A percentile compares a stretch with the other conserved stretches of the same genome.
Conservation (phyloP, 2,113 vertebrate species). For the Passerina amoena region DNA sequence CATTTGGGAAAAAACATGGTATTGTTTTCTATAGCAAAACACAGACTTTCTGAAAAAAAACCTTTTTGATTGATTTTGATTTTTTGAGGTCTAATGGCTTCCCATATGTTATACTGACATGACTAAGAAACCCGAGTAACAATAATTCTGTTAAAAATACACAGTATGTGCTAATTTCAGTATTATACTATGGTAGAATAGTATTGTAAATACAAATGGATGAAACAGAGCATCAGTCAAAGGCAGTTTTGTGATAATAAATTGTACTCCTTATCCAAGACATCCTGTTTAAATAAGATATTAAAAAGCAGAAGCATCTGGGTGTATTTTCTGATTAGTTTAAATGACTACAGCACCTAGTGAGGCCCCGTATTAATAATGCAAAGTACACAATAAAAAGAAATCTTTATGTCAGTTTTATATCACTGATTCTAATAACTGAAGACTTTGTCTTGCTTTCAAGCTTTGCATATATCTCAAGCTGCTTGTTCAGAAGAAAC, state of each 20-base stretch:
- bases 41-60: not conserved
- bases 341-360: not conserved
- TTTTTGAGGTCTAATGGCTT: not conserved
- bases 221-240: not conserved
- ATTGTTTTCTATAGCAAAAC: not conserved
- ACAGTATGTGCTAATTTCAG: not conserved
- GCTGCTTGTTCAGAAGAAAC: not conserved
- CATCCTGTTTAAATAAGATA: not conserved
- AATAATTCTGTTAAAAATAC: not conserved
- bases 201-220: not conserved
- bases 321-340: not conserved
- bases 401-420: not conserved
- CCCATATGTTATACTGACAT: not conserved
- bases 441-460: not conserved
- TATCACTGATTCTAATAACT: not conserved
- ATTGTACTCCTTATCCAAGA: not conserved
- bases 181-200: not conserved
- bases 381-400: not conserved
- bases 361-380: not conserved
- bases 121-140: not conserved
- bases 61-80: not conserved
- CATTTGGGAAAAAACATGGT: fast-evolving
- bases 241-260: not conserved
- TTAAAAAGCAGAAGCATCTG: not conserved
- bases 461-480: not conserved